phyloP scores from a whole-genome alignment of 2,113 vertebrate species.

The Archilochus colubris region DNA sequence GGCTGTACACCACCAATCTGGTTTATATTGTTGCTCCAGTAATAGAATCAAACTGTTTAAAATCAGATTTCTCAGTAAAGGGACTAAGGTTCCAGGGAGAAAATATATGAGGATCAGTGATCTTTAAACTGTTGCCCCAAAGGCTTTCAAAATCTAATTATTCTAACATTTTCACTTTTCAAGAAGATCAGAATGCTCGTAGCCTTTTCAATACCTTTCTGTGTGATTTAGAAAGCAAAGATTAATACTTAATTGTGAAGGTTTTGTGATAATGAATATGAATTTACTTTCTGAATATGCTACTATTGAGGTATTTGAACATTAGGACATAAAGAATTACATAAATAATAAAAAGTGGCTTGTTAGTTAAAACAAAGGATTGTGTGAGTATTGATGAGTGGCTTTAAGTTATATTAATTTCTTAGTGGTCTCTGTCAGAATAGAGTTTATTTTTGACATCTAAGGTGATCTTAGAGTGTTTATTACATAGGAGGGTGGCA shows the following conservation, averaged over 20 bases:
- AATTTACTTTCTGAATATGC: conserved; percentile 58
- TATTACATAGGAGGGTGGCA: background rate
- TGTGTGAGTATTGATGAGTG: conserved; percentile 52
- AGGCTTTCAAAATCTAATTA: conserved; percentile 32
- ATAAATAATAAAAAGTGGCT: conserved; percentile 65
- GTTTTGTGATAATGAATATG: conserved; percentile 68
- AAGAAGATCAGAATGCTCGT: conserved; percentile 52
- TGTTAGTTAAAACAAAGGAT: conserved; percentile 65
- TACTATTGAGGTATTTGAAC: conserved; percentile 59
- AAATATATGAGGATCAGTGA: conserved; percentile 27
- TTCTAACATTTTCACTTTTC: conserved; percentile 40
- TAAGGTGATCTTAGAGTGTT: background rate
- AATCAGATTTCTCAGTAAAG: background rate
- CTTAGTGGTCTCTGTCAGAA: background rate
- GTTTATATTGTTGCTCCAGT: background rate
- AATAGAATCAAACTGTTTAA: background rate
- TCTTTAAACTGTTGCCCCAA: conserved; percentile 41
- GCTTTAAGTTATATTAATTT: background rate
- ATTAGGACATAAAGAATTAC: background rate
- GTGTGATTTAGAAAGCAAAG: conserved; percentile 63
- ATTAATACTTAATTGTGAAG: conserved; percentile 62
- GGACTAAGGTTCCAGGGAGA: background rate
- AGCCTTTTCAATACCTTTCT: conserved; percentile 43
- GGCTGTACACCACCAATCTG: background rate
- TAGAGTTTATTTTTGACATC: background rate